Base-by-base conservation (phyloP, 2,113 vertebrate genomes). In the Bufo gargarizans region DNA sequence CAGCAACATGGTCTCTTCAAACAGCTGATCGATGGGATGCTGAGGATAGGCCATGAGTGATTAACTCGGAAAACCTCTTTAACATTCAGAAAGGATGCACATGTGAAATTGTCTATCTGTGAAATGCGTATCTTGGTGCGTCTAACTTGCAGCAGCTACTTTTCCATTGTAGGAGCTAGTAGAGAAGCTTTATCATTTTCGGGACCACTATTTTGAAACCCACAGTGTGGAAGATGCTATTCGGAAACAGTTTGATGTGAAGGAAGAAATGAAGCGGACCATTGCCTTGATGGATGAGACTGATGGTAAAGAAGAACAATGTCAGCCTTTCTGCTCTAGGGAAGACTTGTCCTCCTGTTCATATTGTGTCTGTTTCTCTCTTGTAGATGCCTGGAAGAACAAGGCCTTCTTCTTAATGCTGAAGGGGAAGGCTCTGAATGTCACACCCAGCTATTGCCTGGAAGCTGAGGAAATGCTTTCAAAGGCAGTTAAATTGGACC, bases 401-500 rank as follows among this genome's bases (percentile, higher is more conserved):
- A 95, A 93, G 47, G 94, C 94, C 0, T 94, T 94, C 90, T 95
- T 94, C 43, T 91, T 98, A 69, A 94, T 97, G 91, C 94, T 96
- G 65, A 95, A 94, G n/a, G 96, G 96, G 50, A 94, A 96, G 82
- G 96, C 96, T 81, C 91, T 98, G 82, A 97, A 96, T 17, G 94
- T 96, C 11, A 92, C 92, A 19, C 92, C 95, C 0, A 94, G 94
- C 67, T 97, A 96, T 50, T 97, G 93, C 20, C 59, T 91, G 0
- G 82, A 89, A 53, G 96, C 97, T 0, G 96, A 98, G 86, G 96
- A 96, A 84, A 93, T 93, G 81, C 95, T 98, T 20, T 97, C 96
- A 50, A 95, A 96, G 4, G 96, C 97, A 0, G 96, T 98, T 84
- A 98, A 98, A 90, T 92, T 98, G 93, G 94, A 97, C 9, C 97